Conservation (phyloP, 92 coral and sea anemone species). For the Galaxea fascicularis region DNA sequence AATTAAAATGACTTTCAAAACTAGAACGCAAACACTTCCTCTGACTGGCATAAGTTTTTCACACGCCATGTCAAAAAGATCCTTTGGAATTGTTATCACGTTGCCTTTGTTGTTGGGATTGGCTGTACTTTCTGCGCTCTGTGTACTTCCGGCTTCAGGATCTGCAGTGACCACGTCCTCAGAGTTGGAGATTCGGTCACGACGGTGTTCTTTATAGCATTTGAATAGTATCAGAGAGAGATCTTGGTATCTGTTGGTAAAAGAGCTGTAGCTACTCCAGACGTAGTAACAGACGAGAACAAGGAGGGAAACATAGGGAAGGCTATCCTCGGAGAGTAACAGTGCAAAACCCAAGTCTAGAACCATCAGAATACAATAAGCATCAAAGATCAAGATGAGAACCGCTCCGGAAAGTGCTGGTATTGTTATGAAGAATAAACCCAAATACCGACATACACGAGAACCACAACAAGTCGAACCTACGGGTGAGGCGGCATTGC, state of each 20-base stretch:
- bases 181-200: background rate
- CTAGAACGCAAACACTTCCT: background rate
- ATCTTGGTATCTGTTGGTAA: constrained; percentile 31
- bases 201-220: background rate
- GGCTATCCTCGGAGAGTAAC: constrained; percentile 2
- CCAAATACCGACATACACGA: background rate
- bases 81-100: constrained; percentile 25
- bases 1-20: constrained; percentile 3
- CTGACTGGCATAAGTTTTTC: constrained; percentile 29
- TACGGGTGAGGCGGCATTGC: background rate
- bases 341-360: background rate
- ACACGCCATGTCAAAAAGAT: constrained; percentile 27
- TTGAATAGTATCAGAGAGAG: constrained; percentile 24
- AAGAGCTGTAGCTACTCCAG: constrained; percentile 28
- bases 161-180: background rate
- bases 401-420: background rate
- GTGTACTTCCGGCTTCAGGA: background rate
- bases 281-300: constrained; percentile 31
- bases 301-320: constrained; percentile 4
- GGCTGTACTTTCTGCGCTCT: background rate
- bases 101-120: background rate
- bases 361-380: background rate
- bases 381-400: background rate
- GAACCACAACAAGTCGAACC: background rate
- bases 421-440: too few species aligned